Conservation (phyloP, 2,797 vertebrate species). For the Sparus aurata region DNA sequence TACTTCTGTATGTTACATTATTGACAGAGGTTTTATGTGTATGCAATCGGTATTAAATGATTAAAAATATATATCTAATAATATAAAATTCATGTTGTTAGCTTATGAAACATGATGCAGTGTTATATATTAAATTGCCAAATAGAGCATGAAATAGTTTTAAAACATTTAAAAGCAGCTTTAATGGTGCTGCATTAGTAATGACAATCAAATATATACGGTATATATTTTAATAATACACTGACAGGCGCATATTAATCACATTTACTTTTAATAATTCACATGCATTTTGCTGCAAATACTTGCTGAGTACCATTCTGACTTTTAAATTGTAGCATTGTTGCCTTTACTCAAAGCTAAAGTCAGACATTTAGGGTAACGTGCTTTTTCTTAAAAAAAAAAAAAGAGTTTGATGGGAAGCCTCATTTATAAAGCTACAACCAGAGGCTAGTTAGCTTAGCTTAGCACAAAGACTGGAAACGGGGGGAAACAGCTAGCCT, state of each 20-base stretch:
- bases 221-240: neutral
- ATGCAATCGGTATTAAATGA: too few relatives aligned
- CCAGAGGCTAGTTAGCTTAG: neutral
- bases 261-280: neutral
- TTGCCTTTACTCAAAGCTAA: neutral
- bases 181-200: neutral
- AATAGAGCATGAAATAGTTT: neutral
- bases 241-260: neutral
- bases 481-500: neutral
- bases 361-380: neutral
- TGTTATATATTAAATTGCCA: neutral
- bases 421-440: neutral
- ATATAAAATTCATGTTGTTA: neutral
- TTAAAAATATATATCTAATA: neutral
- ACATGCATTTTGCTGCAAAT: neutral
- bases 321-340: neutral
- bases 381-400: neutral
- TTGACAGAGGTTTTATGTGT: too few relatives aligned
- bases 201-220: neutral
- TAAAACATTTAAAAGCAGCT: neutral
- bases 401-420: neutral
- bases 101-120: neutral
- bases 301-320: neutral
- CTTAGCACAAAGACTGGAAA: neutral
- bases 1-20: too few relatives aligned